These are phyloP conservation scores for Phyllotis vaccarum DNA, from an alignment of 2,797 vertebrate genomes.

Conservation along the genomic window DNA sequence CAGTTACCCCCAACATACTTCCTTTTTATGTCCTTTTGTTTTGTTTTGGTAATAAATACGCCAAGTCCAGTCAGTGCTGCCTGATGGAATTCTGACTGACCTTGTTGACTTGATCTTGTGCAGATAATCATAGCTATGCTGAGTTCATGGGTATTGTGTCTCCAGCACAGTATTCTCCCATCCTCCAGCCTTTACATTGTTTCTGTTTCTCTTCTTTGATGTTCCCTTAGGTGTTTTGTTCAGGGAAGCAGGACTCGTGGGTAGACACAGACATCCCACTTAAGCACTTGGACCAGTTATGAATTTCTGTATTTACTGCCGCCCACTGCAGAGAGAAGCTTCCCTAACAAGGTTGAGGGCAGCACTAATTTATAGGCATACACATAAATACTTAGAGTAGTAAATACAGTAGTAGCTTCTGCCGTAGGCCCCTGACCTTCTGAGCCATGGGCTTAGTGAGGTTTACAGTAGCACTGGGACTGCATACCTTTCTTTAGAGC, in stretches of 20 bases:
- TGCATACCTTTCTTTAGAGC: background rate
- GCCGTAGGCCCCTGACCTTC: background rate
- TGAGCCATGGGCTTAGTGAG: background rate
- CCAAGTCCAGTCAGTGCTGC: background rate
- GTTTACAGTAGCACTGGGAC: background rate
- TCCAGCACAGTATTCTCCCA: background rate
- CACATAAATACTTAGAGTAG: background rate
- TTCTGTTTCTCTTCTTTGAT: background rate
- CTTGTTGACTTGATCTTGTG: background rate
- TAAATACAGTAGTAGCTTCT: background rate
- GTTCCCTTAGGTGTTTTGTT: background rate
- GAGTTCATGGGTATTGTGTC: background rate
- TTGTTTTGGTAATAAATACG: background rate
- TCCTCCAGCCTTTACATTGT: background rate
- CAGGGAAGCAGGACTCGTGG: background rate
- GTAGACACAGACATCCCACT: background rate
- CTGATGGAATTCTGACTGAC: background rate
- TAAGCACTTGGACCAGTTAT: background rate
- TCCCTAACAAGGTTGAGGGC: background rate
- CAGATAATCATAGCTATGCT: background rate
- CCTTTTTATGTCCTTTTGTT: background rate
- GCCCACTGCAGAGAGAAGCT: background rate
- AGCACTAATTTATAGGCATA: background rate
- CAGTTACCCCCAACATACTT: background rate
- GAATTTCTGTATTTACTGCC: background rate